Evolutionary conservation across 2,888 invertebrate genomes (phyloP).

Genomic region (Bedellia somnulentella): DNA sequence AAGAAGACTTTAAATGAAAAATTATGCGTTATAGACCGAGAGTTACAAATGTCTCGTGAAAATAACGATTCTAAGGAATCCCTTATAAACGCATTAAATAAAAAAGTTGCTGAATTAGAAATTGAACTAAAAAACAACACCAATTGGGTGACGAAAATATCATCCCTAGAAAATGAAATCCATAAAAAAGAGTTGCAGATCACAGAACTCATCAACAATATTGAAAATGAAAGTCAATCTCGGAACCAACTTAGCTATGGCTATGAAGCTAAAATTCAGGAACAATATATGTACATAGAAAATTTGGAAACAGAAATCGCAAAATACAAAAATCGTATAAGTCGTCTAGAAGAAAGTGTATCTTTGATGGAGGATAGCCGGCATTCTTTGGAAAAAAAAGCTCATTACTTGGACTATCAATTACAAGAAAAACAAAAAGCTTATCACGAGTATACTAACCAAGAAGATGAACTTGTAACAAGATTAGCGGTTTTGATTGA

Average conservation of each 20-base stretch:
- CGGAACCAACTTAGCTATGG: conserved; percentile 41
- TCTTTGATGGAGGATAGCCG: conserved; percentile 63
- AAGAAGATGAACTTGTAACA: conserved; percentile 65
- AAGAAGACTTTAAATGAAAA: conserved; percentile 21
- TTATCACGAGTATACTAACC: conserved; percentile 60
- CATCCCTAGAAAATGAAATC: conserved; percentile 33
- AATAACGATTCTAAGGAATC: conserved; percentile 24
- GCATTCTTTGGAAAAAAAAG: conserved; percentile 61
- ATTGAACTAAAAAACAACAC: conserved; percentile 39
- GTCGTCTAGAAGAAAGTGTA: conserved; percentile 68
- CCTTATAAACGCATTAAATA: conserved; percentile 32
- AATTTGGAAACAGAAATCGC: conserved; percentile 68
- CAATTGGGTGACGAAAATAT: conserved; percentile 37
- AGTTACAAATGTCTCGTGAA: conserved; percentile 22
- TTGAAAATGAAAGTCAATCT: conserved; percentile 32
- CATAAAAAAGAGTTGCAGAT: conserved; percentile 36
- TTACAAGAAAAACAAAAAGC: conserved; percentile 62
- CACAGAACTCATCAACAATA: conserved; percentile 24
- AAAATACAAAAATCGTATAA: conserved; percentile 65
- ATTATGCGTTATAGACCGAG: conserved; percentile 21
- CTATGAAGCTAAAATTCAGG: conserved; percentile 71
- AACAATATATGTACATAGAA: conserved; percentile 74
- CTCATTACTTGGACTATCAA: conserved; percentile 63
- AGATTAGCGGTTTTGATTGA: conserved; percentile 64
- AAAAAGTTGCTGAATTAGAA: conserved; percentile 40